Base-by-base conservation (phyloP, 1,140 invertebrate species). In the Linepithema humile region DNA sequence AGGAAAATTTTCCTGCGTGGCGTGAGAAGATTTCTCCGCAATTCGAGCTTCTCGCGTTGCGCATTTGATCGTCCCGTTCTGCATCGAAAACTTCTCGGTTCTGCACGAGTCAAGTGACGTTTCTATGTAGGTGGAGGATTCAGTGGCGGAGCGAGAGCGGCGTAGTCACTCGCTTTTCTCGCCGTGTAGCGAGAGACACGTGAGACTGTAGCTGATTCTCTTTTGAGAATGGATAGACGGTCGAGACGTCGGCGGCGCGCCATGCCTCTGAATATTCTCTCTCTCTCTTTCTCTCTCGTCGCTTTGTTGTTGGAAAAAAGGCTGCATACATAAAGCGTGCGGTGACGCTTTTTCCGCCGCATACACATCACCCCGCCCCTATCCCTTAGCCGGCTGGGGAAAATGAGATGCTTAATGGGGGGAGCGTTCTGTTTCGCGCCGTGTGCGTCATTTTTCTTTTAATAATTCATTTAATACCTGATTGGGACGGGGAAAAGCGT, bases 261-360 rank as follows among this genome's bases (percentile, higher is more conserved):
- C n/a, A n/a, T n/a, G n/a, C n/a, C n/a, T n/a, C n/a, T n/a, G n/a
- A n/a, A n/a, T n/a, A n/a, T n/a, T n/a, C n/a, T n/a, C n/a, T n/a
- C n/a, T n/a, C n/a, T n/a, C n/a, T n/a, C n/a, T n/a, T n/a, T n/a
- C n/a, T n/a, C n/a, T n/a, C 40, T 35, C 32, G 48, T 15, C 45
- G 35, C 60, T 83, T 69, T 62, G 64, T 70, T 43, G 29, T 55
- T 65, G 83, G 17, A 84, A 84, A 45, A 80, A 70, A 84, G 64
- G 12, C 7, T 77, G 82, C 50, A 48, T 53, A 53, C 40, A 62
- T 69, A 69, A 84, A 80, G 55, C 53, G 38, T 48, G 64, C 55
- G 64, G 35, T 40, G 35, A 70, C 10, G 35, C 50, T 80, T 70
- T 70, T 80, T 80, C 23, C 26, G 48, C 45, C 23, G 32, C 10